phyloP scores from a whole-genome alignment of 2,888 invertebrate genomes.

The Eucera pruinosa region DNA sequence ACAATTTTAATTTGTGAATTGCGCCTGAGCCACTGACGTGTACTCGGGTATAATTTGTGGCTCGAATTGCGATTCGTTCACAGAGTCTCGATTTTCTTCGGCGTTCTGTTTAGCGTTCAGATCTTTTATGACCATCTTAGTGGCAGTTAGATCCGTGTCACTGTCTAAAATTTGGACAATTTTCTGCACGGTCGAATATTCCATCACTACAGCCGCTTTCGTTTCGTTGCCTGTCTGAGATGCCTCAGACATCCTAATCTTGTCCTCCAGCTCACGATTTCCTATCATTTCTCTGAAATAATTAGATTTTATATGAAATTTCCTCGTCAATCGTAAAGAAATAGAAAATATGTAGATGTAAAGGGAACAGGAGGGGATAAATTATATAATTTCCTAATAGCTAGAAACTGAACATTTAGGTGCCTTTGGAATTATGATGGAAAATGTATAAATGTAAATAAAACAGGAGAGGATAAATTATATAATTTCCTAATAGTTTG shows the following conservation, averaged over 20 bases:
- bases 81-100: slow-evolving; percentile 14
- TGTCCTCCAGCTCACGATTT: slow-evolving; percentile 20
- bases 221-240: slow-evolving; percentile 61
- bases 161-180: slow-evolving; percentile 69
- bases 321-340: too few relatives aligned
- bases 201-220: slow-evolving; percentile 73
- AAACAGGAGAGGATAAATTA: too few relatives aligned
- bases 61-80: neutral
- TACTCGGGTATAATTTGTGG: neutral
- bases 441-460: too few relatives aligned
- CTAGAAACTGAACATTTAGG: too few relatives aligned
- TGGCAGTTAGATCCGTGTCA: slow-evolving; percentile 30
- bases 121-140: slow-evolving; percentile 45
- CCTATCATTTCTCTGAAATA: slow-evolving; percentile 24
- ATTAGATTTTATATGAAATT: neutral
- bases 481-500: too few relatives aligned
- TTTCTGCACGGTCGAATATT: slow-evolving; percentile 74
- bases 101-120: slow-evolving; percentile 7
- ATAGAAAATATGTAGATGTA: too few relatives aligned
- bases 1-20: neutral
- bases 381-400: too few relatives aligned
- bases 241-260: slow-evolving; percentile 45
- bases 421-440: too few relatives aligned
- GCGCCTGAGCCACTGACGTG: neutral
- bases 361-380: neutral